Conservation (phyloP, 2,888 invertebrate species). For the Dione vanillae region DNA sequence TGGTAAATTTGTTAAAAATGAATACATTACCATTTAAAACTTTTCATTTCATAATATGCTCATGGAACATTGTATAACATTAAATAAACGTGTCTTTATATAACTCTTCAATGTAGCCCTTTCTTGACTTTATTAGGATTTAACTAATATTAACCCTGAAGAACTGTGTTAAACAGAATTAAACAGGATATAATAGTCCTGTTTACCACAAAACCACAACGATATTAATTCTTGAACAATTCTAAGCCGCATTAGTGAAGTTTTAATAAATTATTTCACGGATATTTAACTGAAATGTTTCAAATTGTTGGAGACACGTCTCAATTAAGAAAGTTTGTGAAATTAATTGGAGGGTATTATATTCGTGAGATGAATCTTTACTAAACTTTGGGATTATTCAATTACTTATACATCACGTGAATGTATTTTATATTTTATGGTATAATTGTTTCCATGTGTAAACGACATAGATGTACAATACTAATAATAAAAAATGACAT, state of each 20-base stretch:
- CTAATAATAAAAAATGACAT: no score
- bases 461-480: background rate
- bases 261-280: conserved; percentile 16
- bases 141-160: no score
- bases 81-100: no score
- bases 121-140: no score
- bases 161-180: no score
- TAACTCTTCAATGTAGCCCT: no score
- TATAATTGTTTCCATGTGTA: conserved; percentile 6
- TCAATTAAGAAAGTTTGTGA: conserved; percentile 24
- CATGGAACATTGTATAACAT: no score
- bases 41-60: no score
- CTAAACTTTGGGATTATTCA: conserved; percentile 22
- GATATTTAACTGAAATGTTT: conserved; percentile 25
- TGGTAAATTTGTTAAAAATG: no score
- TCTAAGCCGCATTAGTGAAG: background rate
- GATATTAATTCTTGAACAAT: background rate
- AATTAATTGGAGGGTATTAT: conserved; percentile 27
- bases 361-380: conserved; percentile 24
- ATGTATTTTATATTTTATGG: background rate
- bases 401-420: background rate
- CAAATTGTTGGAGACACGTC: conserved; percentile 25
- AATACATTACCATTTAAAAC: background rate
- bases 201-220: background rate
- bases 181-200: background rate